These are phyloP conservation scores for Pogonomyrmex barbatus DNA, from an alignment of 1,140 invertebrate species.

Conservation along the genomic window DNA sequence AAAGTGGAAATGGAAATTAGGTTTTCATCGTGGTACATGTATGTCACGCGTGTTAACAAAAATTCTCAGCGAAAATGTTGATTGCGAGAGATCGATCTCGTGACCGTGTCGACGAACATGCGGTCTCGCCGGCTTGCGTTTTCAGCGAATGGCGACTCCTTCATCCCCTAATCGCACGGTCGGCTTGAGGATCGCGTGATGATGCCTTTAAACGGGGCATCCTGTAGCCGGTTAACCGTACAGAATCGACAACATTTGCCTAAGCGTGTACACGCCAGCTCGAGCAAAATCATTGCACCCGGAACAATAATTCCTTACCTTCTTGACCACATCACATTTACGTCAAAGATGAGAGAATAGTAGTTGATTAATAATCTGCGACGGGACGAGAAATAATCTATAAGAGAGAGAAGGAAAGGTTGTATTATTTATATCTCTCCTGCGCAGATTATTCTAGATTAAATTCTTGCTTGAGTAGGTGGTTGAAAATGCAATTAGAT, in stretches of 20 bases:
- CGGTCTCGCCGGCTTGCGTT: slow-evolving; percentile 9
- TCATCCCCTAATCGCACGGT: slow-evolving; percentile 66
- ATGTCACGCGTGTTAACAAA: background rate
- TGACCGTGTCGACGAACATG: slow-evolving; percentile 35
- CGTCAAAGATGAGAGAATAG: slow-evolving; percentile 39
- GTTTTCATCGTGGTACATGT: background rate
- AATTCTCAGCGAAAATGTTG: slow-evolving; percentile 31
- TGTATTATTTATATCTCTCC: slow-evolving; percentile 3
- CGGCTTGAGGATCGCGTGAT: slow-evolving; percentile 75
- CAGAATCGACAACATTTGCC: slow-evolving; percentile 79
- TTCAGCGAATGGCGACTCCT: slow-evolving; percentile 53
- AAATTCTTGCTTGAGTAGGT: background rate
- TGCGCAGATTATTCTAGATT: background rate
- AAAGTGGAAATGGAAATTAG: background rate
- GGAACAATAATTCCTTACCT: slow-evolving; percentile 62
- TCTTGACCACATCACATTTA: slow-evolving; percentile 24
- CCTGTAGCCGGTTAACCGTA: slow-evolving; percentile 79
- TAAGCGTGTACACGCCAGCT: slow-evolving; percentile 69
- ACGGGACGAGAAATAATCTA: slow-evolving; percentile 24
- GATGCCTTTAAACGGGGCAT: slow-evolving; percentile 72
- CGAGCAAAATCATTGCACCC: slow-evolving; percentile 69
- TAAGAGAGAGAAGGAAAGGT: slow-evolving; percentile 25
- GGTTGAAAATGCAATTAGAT: background rate
- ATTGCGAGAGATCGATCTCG: slow-evolving; percentile 63
- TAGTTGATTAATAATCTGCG: slow-evolving; percentile 11